Conservation (phyloP, 2,888 invertebrate genomes). For the Apodemia zela region DNA sequence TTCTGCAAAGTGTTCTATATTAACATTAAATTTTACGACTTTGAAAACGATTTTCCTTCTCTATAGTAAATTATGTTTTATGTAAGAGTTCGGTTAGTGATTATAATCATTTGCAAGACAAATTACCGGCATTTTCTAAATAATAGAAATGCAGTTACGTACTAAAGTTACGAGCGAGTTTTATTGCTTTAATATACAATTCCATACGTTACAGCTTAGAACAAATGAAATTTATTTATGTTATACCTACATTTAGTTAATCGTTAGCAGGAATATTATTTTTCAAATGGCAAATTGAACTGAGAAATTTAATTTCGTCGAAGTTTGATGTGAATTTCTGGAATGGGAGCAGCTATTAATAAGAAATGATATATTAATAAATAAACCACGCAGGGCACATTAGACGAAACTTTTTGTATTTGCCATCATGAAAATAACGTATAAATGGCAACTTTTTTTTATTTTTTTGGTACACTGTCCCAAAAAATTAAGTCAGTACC, state of each 20-base stretch:
- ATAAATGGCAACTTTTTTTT: too few relatives aligned
- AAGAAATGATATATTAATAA: too few relatives aligned
- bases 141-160: constrained; percentile 1
- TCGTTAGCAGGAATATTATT: neutral
- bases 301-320: too few relatives aligned
- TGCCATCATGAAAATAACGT: too few relatives aligned
- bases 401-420: too few relatives aligned
- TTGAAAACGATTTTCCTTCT: neutral
- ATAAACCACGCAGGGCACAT: too few relatives aligned
- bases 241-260: neutral
- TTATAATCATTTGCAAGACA: constrained; percentile 10
- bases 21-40: neutral
- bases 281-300: too few relatives aligned
- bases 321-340: too few relatives aligned
- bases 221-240: neutral
- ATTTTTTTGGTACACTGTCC: too few relatives aligned
- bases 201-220: neutral
- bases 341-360: too few relatives aligned
- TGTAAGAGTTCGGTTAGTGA: constrained; percentile 3
- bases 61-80: neutral
- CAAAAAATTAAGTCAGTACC: too few relatives aligned
- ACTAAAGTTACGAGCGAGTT: constrained; percentile 4
- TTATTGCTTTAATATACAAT: neutral
- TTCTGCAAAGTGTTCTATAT: neutral
- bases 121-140: constrained; percentile 1